Conservation (phyloP, 2,113 vertebrate species). For the Caloenas nicobarica region DNA sequence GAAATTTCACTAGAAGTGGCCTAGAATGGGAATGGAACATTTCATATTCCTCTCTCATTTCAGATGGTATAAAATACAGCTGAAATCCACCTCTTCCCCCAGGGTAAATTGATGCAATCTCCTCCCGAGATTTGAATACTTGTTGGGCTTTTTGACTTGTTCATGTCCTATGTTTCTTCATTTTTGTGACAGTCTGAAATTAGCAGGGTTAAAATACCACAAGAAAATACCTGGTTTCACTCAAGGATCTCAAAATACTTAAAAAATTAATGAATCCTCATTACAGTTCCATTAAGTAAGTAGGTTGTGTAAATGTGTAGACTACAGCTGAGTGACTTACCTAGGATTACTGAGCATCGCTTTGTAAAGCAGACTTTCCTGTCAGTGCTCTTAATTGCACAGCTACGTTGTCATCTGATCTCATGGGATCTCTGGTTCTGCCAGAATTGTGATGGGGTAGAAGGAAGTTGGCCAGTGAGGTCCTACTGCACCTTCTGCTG, state of each 20-base stretch:
- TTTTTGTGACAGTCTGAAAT: neutral
- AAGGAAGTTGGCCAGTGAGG: accelerated
- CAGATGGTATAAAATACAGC: neutral
- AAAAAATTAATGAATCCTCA: neutral
- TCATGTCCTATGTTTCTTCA: neutral
- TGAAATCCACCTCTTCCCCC: neutral
- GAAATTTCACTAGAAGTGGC: neutral
- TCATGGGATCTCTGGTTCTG: neutral
- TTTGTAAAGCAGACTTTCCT: neutral
- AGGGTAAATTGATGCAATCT: neutral
- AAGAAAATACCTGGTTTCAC: neutral
- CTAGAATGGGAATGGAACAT: neutral
- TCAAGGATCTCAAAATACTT: neutral
- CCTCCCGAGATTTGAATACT: neutral
- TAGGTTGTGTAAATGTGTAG: neutral
- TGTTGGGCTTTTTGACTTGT: neutral
- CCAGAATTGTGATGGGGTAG: accelerated
- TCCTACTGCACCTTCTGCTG: neutral
- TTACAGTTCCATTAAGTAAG: neutral
- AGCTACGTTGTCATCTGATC: neutral
- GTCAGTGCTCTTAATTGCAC: accelerated
- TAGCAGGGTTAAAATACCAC: neutral
- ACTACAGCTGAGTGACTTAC: neutral
- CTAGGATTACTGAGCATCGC: neutral
- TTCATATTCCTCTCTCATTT: neutral